phyloP scores from a whole-genome alignment of 2,888 invertebrate genomes.

The Ochlodes sylvanus region DNA sequence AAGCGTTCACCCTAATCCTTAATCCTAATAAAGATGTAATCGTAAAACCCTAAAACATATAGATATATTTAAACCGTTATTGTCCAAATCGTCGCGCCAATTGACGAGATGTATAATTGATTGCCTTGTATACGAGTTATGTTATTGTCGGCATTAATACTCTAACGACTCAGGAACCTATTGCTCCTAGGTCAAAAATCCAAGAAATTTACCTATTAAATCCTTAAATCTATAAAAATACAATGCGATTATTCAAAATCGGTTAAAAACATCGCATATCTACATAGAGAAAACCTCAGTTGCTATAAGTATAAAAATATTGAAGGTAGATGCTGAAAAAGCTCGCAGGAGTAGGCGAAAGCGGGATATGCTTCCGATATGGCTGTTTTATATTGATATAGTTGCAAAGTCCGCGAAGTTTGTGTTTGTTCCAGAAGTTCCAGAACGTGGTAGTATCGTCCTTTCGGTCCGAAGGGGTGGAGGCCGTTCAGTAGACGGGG shows the following conservation, averaged over 20 bases:
- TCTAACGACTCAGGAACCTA: conserved; percentile 46
- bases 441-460: conserved; percentile 54
- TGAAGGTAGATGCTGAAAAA: conserved; percentile 62
- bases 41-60: conserved; percentile 58
- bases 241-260: conserved; percentile 69
- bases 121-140: conserved; percentile 65
- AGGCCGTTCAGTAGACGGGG: conserved; percentile 70
- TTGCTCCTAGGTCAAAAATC: conserved; percentile 43
- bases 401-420: conserved; percentile 64
- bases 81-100: conserved; percentile 66
- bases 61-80: conserved; percentile 62
- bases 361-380: conserved; percentile 82
- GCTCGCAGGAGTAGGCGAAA: conserved; percentile 72
- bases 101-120: conserved; percentile 77
- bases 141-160: conserved; percentile 61
- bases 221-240: conserved; percentile 73
- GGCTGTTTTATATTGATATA: conserved; percentile 64
- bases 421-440: conserved; percentile 61
- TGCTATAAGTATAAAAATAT: conserved; percentile 72
- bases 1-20: conserved; percentile 25
- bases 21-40: conserved; percentile 57
- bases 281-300: conserved; percentile 66
- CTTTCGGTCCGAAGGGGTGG: conserved; percentile 47
- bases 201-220: conserved; percentile 48
- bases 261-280: conserved; percentile 67